A percentile compares a stretch with the other conserved stretches of the same genome.
Evolutionary conservation across 2,113 vertebrate species (phyloP).

Genomic region (Symphodus melops): DNA sequence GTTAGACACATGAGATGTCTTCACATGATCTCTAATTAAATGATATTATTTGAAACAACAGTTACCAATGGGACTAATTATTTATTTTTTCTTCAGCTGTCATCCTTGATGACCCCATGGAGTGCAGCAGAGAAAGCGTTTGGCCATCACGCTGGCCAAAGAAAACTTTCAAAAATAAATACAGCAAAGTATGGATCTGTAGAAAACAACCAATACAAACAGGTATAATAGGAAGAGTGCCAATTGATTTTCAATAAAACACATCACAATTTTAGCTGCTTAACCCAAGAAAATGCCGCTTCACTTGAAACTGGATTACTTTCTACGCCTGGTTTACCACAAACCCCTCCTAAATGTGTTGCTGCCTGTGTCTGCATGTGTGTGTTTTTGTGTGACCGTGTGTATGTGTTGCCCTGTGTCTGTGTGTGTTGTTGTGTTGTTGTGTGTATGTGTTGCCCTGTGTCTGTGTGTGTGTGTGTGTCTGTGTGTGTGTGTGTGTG

Average conservation of each 20-base stretch:
- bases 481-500: neutral
- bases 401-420: neutral
- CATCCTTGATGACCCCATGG: slow-evolving; percentile 99
- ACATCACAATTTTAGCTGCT: slow-evolving; percentile 6
- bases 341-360: slow-evolving; percentile 27
- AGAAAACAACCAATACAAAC: slow-evolving; percentile 28
- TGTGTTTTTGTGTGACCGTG: no score
- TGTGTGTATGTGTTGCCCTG: neutral
- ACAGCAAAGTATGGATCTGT: slow-evolving; percentile 8
- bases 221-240: slow-evolving; percentile 9
- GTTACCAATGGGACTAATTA: slow-evolving; percentile 6
- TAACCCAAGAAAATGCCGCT: slow-evolving; percentile 31
- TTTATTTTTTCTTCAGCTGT: slow-evolving; percentile 48
- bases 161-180: slow-evolving; percentile 65
- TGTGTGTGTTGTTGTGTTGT: no score
- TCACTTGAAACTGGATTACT: slow-evolving; percentile 39
- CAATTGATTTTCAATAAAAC: slow-evolving; percentile 59
- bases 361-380: neutral
- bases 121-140: slow-evolving; percentile 96
- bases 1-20: slow-evolving; percentile 23
- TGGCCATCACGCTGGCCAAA: slow-evolving; percentile 98
- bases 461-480: no score
- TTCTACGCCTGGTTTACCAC: slow-evolving; percentile 41
- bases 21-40: slow-evolving; percentile 8
- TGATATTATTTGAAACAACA: slow-evolving; percentile 9